phyloP scores from a whole-genome alignment of 2,888 invertebrate species.

The Allacma fusca region DNA sequence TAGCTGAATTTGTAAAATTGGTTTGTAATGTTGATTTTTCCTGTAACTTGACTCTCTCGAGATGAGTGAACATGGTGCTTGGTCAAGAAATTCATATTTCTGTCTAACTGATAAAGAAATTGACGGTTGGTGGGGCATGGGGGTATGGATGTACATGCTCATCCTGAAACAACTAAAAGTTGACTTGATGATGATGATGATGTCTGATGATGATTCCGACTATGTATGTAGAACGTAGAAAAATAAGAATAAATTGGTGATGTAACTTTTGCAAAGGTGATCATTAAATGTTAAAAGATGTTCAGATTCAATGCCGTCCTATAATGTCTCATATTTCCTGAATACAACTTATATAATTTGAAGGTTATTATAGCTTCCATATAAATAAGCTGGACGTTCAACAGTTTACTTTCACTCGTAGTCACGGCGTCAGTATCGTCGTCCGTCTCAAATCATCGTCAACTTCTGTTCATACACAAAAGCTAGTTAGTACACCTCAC shows the following conservation, averaged over 20 bases:
- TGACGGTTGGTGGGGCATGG: too few species aligned
- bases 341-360: constrained; percentile 45
- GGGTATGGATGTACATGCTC: too few species aligned
- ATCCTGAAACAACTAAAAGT: not conserved
- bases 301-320: constrained; percentile 41
- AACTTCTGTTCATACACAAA: not conserved
- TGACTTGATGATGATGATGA: constrained; percentile 16
- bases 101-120: too few species aligned
- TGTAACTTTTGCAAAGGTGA: constrained; percentile 34
- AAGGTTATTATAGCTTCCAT: constrained; percentile 42
- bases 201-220: not conserved
- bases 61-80: too few species aligned
- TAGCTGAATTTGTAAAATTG: not conserved
- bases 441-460: not conserved
- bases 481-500: not conserved
- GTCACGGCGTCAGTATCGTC: constrained; percentile 15
- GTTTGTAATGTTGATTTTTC: not conserved
- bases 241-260: constrained; percentile 30
- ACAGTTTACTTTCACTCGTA: constrained; percentile 32
- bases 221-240: not conserved
- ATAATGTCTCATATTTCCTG: constrained; percentile 40
- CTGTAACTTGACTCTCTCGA: too few species aligned
- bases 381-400: constrained; percentile 30
- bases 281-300: constrained; percentile 37
- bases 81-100: too few species aligned